These are phyloP conservation scores for Panonychus citri DNA, from an alignment of 1,140 invertebrate genomes.

Conservation along the genomic window DNA sequence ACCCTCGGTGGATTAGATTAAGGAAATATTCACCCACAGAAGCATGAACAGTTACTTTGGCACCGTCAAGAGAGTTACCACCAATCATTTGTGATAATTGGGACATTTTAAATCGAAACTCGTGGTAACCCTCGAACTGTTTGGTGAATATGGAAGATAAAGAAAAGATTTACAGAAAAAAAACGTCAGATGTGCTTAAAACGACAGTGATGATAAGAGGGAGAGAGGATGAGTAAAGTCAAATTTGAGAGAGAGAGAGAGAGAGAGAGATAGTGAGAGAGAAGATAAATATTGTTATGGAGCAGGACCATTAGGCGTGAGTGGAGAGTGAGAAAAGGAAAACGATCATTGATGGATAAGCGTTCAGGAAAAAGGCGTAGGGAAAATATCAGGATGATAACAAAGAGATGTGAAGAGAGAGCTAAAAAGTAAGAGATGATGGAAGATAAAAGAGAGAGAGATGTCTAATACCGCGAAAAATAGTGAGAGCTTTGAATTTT, in stretches of 20 bases:
- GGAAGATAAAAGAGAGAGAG: background rate
- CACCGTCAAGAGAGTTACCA: conserved; percentile 32
- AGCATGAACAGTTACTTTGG: conserved; percentile 63
- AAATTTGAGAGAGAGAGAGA: too few species aligned
- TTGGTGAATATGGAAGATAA: conserved; percentile 14
- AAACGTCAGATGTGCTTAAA: background rate
- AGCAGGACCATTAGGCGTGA: background rate
- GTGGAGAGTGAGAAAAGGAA: background rate
- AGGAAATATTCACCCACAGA: conserved; percentile 70
- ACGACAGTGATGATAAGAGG: background rate
- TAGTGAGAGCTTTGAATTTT: background rate
- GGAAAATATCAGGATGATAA: too few species aligned
- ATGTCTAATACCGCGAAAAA: background rate
- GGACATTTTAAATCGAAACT: conserved; percentile 55
- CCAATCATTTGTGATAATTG: conserved; percentile 42
- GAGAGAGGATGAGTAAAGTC: background rate
- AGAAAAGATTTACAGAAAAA: background rate
- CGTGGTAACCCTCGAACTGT: conserved; percentile 61
- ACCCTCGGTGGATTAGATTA: conserved; percentile 47
- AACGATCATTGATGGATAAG: background rate
- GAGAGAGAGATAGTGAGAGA: too few species aligned
- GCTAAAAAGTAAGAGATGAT: background rate
- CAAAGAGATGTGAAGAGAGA: too few species aligned
- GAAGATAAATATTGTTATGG: too few species aligned
- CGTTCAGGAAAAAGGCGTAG: too few species aligned